A percentile compares a stretch with the other conserved stretches of the same genome.
Conservation (phyloP, 2,888 invertebrate species). For the Phyto melanocephala region DNA sequence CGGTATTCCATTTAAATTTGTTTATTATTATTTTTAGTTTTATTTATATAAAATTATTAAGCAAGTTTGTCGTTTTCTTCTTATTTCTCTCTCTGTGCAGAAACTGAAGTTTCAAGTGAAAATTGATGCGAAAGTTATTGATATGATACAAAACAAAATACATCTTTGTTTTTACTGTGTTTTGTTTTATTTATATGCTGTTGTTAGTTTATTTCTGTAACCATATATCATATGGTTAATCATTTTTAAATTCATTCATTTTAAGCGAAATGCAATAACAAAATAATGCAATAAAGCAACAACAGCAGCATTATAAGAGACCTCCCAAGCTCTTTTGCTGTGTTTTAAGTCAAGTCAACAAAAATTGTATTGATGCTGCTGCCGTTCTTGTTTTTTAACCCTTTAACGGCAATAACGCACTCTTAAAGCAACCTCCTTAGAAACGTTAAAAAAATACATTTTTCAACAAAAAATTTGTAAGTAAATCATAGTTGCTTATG, state of each 20-base stretch:
- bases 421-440: too few relatives aligned
- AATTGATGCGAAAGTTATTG: constrained; percentile 36
- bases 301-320: constrained; percentile 9
- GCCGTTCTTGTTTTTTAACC: not conserved
- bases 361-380: constrained; percentile 12
- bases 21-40: too few relatives aligned
- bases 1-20: too few relatives aligned
- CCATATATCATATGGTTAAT: constrained; percentile 38
- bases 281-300: not conserved
- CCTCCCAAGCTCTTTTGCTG: constrained; percentile 51
- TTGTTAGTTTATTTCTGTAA: constrained; percentile 18
- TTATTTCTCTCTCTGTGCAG: too few relatives aligned
- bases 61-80: too few relatives aligned
- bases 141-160: not conserved
- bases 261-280: constrained; percentile 5
- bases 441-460: too few relatives aligned
- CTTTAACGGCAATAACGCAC: not conserved
- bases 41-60: too few relatives aligned
- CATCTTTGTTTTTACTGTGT: too few relatives aligned
- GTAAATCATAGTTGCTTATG: too few relatives aligned
- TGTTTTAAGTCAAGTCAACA: constrained; percentile 10
- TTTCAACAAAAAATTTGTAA: too few relatives aligned
- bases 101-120: too few relatives aligned
- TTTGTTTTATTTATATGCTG: too few relatives aligned
- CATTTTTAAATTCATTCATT: constrained; percentile 36